Evolutionary conservation across 2,797 vertebrate genomes (phyloP).

Genomic region (Trichosurus vulpecula): DNA sequence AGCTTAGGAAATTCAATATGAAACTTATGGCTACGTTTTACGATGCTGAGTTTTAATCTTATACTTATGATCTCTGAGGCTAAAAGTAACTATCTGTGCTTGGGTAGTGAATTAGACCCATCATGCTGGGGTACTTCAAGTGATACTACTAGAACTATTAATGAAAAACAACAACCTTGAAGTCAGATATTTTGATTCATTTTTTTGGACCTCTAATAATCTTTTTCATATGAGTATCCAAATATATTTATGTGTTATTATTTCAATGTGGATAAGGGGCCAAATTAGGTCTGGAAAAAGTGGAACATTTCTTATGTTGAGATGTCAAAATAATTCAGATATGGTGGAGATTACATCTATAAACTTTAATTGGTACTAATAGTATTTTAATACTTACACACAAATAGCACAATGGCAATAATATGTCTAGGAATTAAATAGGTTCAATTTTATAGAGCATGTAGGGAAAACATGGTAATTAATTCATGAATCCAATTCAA

Average conservation of each 20-base stretch:
- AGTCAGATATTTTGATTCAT: not conserved
- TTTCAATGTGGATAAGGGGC: not conserved
- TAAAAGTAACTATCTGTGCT: conserved; percentile 64
- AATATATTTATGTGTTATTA: not conserved
- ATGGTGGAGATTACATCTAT: not conserved
- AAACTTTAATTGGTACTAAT: not conserved
- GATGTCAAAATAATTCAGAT: not conserved
- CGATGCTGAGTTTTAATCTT: conserved; percentile 26
- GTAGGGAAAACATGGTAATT: not conserved
- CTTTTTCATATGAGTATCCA: not conserved
- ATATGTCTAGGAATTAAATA: not conserved
- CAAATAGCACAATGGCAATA: not conserved
- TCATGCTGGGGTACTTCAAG: not conserved
- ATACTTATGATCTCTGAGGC: conserved; percentile 48
- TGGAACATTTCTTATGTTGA: not conserved
- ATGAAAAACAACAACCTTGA: not conserved
- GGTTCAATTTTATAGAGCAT: not conserved
- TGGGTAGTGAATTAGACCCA: conserved; percentile 2
- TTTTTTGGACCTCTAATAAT: not conserved
- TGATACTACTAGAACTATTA: not conserved
- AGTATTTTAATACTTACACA: not conserved
- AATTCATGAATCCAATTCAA: not conserved
- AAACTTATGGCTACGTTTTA: conserved; percentile 42
- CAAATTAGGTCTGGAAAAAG: not conserved
- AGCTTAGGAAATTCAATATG: conserved; percentile 27